Conservation (phyloP, 2,797 vertebrate species). For the Rachycentron canadum region DNA sequence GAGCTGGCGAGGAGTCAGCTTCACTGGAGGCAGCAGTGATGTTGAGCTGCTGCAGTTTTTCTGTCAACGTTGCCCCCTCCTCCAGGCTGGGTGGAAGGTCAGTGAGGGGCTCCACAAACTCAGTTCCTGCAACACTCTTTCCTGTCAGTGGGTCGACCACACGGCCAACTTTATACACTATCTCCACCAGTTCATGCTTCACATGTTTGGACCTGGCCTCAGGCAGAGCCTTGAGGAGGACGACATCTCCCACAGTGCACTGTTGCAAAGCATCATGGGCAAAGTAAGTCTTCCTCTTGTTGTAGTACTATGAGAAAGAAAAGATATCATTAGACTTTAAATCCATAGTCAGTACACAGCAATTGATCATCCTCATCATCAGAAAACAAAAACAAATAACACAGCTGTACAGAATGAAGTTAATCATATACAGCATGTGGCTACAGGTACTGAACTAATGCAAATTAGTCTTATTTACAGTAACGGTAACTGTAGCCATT, state of each 20-base stretch:
- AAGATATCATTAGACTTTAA: neutral
- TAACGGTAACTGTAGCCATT: neutral
- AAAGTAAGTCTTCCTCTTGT: conserved; percentile 98
- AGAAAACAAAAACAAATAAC: too few species aligned
- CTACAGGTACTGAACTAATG: neutral
- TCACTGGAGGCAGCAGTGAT: conserved; percentile 78
- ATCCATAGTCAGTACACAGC: neutral
- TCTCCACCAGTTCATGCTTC: conserved; percentile 94
- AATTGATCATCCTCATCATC: neutral
- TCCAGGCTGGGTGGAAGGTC: conserved; percentile 73
- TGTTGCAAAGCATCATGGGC: conserved; percentile 93
- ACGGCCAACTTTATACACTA: conserved; percentile 94
- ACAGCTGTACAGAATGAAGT: neutral
- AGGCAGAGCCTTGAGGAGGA: conserved; percentile 93
- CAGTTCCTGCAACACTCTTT: conserved; percentile 88
- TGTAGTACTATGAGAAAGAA: conserved; percentile 90
- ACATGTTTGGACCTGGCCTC: conserved; percentile 91
- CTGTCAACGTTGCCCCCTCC: conserved; percentile 75
- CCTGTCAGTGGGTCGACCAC: conserved; percentile 94
- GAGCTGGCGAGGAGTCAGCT: conserved; percentile 28
- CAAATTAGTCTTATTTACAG: too few species aligned
- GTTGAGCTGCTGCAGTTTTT: conserved; percentile 88
- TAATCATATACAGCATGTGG: neutral
- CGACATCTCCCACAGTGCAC: conserved; percentile 93
- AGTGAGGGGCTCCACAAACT: conserved; percentile 88